Conservation (phyloP, 1,140 invertebrate species). For the Andrena cerasifolii region DNA sequence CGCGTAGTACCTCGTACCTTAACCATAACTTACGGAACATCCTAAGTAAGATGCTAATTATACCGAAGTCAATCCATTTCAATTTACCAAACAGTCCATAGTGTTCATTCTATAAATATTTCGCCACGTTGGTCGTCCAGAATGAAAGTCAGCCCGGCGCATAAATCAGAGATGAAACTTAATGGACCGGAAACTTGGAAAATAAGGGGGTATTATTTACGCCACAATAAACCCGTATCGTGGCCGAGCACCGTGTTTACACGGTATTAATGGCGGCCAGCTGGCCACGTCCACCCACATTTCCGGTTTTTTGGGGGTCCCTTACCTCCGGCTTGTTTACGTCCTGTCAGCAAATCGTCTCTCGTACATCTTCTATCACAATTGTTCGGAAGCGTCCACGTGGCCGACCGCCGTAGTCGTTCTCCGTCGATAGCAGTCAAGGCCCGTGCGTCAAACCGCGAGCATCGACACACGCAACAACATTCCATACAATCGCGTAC, state of each 20-base stretch:
- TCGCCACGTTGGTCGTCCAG: slow-evolving; percentile 23
- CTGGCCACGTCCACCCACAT: slow-evolving; percentile 19
- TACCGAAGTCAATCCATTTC: too few species aligned
- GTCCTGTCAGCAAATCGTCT: too few species aligned
- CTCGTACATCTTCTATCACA: too few species aligned
- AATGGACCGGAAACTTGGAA: background rate
- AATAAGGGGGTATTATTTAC: slow-evolving; percentile 22
- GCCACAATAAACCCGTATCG: background rate
- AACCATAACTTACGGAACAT: too few species aligned
- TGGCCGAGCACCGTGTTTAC: slow-evolving; percentile 9
- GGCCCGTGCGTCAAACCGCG: background rate
- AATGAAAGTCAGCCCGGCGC: slow-evolving; percentile 6
- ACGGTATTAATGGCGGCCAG: slow-evolving; percentile 3
- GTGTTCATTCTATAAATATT: background rate
- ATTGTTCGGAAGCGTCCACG: too few species aligned
- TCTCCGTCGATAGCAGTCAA: background rate
- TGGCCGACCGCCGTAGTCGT: background rate
- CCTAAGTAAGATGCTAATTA: too few species aligned
- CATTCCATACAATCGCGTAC: too few species aligned
- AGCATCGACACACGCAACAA: background rate
- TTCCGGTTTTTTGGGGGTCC: slow-evolving; percentile 24
- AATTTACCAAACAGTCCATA: background rate
- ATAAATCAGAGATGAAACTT: slow-evolving; percentile 7
- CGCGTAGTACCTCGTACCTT: background rate
- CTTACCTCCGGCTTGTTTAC: background rate